Conservation (phyloP, 2,888 invertebrate species). For the Ceratothoa steindachneri region DNA sequence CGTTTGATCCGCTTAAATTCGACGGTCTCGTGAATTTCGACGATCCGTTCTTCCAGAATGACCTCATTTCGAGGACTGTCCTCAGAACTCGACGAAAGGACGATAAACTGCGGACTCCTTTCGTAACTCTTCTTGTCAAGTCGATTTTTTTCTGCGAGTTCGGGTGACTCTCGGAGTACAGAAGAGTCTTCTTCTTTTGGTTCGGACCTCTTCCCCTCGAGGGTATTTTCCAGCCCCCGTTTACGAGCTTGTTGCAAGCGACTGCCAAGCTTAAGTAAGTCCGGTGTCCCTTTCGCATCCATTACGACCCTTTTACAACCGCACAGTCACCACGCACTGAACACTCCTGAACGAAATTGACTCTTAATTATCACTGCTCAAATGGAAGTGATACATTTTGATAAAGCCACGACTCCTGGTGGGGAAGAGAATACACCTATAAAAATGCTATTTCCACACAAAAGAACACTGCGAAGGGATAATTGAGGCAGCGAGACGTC, state of each 20-base stretch:
- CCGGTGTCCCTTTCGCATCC: background rate
- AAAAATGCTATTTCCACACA: too few species aligned
- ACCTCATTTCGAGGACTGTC: background rate
- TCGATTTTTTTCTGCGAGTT: background rate
- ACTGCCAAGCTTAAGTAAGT: background rate
- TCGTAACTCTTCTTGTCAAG: background rate
- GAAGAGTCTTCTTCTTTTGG: too few species aligned
- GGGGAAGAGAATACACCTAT: too few species aligned
- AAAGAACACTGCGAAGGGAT: too few species aligned
- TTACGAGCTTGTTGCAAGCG: background rate
- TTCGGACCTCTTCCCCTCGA: background rate
- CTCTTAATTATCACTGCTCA: too few species aligned
- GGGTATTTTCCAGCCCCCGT: background rate
- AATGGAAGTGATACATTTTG: too few species aligned
- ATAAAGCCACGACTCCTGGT: too few species aligned
- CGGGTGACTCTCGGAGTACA: background rate
- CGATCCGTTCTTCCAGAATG: background rate
- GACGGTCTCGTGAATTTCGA: slow-evolving; percentile 1
- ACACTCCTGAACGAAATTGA: too few species aligned
- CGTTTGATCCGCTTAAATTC: background rate
- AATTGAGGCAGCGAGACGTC: too few species aligned
- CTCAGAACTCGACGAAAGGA: background rate
- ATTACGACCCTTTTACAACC: too few species aligned
- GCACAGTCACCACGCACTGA: too few species aligned
- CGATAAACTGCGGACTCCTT: background rate